Conservation (phyloP, 2,113 vertebrate genomes). For the Stigmatopora argus region DNA sequence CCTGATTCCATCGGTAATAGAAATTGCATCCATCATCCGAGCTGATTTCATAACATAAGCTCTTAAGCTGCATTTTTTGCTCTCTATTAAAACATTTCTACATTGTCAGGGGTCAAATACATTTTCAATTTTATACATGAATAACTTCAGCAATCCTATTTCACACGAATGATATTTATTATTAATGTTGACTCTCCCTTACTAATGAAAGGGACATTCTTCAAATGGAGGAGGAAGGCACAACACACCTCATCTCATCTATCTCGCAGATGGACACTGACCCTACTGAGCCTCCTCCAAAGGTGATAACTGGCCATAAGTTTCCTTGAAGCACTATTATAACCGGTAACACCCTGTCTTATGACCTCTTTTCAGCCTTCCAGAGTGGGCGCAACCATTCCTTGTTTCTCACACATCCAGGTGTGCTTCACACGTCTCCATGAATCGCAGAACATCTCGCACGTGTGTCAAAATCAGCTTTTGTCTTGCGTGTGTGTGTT, state of each 20-base stretch:
- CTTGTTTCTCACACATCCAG: conserved; percentile 37
- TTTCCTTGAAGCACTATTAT: neutral
- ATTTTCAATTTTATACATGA: too few relatives aligned
- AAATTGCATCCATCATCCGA: too few relatives aligned
- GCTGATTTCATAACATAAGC: too few relatives aligned
- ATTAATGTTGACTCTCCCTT: neutral
- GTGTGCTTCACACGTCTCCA: conserved; percentile 40
- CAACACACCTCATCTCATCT: conserved; percentile 49
- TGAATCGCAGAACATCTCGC: neutral
- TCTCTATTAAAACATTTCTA: too few relatives aligned
- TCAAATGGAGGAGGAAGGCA: conserved; percentile 73
- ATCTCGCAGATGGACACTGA: conserved; percentile 48
- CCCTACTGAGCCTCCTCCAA: conserved; percentile 77
- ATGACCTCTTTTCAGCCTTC: conserved; percentile 60
- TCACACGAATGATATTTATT: too few relatives aligned
- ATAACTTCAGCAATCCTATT: too few relatives aligned
- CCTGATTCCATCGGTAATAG: too few relatives aligned
- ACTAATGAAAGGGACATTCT: conserved; percentile 75
- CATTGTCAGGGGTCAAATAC: too few relatives aligned
- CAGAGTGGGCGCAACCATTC: conserved; percentile 52
- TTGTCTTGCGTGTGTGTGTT: conserved; percentile 22
- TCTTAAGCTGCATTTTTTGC: too few relatives aligned
- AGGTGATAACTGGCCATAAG: conserved; percentile 64
- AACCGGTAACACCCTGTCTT: neutral
- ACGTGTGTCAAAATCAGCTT: neutral